Evolutionary conservation across 2,113 vertebrate species (phyloP).

Genomic region (Hippopotamus amphibius): DNA sequence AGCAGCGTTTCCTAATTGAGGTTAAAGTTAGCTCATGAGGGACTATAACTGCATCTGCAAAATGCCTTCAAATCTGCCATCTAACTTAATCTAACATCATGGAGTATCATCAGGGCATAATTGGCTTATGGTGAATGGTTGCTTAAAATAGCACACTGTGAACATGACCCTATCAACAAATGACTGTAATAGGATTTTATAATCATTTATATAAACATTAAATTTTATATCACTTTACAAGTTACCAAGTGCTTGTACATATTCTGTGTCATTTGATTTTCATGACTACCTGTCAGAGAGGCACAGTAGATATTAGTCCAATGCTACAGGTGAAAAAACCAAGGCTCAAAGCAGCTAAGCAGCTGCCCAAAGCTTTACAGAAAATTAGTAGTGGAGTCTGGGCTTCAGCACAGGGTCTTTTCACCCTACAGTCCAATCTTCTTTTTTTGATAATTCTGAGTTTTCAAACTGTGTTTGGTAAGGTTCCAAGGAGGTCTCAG

Average conservation of each 20-base stretch:
- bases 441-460: neutral
- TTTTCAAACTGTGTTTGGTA: neutral
- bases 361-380: neutral
- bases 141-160: neutral
- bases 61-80: neutral
- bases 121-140: neutral
- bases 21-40: neutral
- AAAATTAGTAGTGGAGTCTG: neutral
- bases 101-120: neutral
- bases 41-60: neutral
- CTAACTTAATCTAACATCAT: neutral
- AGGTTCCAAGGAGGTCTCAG: neutral
- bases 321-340: neutral
- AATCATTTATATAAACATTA: neutral
- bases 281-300: neutral
- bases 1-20: neutral
- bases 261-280: slow-evolving; percentile 31
- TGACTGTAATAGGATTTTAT: neutral
- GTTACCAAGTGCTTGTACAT: slow-evolving; percentile 12
- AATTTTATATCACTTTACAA: neutral
- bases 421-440: neutral
- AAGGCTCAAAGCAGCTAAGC: neutral
- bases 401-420: neutral
- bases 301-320: neutral
- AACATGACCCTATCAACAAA: neutral